Evolutionary conservation across 2,888 invertebrate species (phyloP), one percentile per base, ranked within the genome.

Genomic region (Platerodrilus igneus): DNA sequence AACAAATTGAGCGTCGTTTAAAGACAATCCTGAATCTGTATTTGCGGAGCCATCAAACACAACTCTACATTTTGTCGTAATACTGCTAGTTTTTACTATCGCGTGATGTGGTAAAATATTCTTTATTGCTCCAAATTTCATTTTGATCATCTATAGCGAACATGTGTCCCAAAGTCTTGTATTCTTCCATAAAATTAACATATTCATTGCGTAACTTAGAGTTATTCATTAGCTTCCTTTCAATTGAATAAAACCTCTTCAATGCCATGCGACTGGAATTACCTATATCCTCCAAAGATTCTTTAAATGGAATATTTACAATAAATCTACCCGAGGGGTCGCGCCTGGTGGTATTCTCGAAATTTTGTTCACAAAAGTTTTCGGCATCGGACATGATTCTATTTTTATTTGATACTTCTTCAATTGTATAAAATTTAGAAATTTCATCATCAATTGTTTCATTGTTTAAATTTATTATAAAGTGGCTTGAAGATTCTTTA

Each of bases 21-120:
- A n/a, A n/a, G n/a, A n/a, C n/a, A n/a, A n/a, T n/a, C n/a, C n/a
- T n/a, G n/a, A n/a, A n/a, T n/a, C n/a, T n/a, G n/a, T n/a, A n/a
- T n/a, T n/a, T n/a, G n/a, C n/a, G n/a, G 57, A 56, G 1, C 55
- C 57, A 20, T 59, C 52, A 37, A 57, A 58, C 0, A 60, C 59
- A 0, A 60, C 58, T 4, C 58, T 23, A 1, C 56, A 15, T 19
- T 56, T 56, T 1, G 59, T 57, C 1, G 58, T 59, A 55, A 3
- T 39, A 32, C 2, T 54, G 35, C n/a, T n/a, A n/a, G n/a, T n/a
- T 8, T 56, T 54, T 1, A 60, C 30, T 1, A 66, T 59, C 0
- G 58, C 53, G 31, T 62, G 63, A 47, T 66, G 63, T 25, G 56
- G 58, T 3, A 29, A 21, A 34, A 22, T 10, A 13, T 4, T 2